Base-by-base conservation (phyloP, 2,797 vertebrate species). In the Coranthus polyacanthus region DNA sequence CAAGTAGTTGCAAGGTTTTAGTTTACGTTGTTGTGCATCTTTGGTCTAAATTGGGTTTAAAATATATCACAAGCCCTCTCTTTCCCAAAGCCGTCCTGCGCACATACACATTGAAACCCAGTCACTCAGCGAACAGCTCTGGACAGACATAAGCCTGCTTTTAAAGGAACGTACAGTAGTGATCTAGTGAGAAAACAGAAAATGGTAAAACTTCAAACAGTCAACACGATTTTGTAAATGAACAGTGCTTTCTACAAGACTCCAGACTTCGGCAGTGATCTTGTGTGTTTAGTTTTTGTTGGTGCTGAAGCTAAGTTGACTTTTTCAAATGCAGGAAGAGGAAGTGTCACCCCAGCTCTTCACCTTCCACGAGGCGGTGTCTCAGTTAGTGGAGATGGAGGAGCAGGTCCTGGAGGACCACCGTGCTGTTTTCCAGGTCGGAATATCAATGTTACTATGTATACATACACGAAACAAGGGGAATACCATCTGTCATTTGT, bases 361-460 rank as follows among this genome's bases (percentile, higher is more conserved):
- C 67, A 97, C 95, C 77, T 99, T 99, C 79, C 98, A 99, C 2
- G 97, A 99, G 92, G 96, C 96, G 0, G 97, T 99, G 54, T 99
- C 98, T 65, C 98, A 99, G 75, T 94, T 99, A 89, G 97, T 98
- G 24, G 97, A 99, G 91, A 99, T 99, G 97, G 97, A 99, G 85
- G 98, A 99, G 68, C 97, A 98, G 82, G 96, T 99, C 43, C 93
- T 98, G 65, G 98, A 99, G 92, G 96, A 98, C 82, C 98, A 99
- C 88, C 94, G 97, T 54, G 92, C 95, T 62, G 96, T 98, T 70
- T 99, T 99, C 89, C 96, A 99, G 97, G 98, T 99, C 88, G 81
- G 51, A 38, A 66, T 16, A n/a, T 5, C 34, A 13, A 59, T 21
- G 17, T 29, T 5, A 6, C 26, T 13, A 39, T 26, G 17, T 34